phyloP scores from a whole-genome alignment of 37 sponge, comb jelly and placozoan genomes.

The Cliona cf. orientalis region DNA sequence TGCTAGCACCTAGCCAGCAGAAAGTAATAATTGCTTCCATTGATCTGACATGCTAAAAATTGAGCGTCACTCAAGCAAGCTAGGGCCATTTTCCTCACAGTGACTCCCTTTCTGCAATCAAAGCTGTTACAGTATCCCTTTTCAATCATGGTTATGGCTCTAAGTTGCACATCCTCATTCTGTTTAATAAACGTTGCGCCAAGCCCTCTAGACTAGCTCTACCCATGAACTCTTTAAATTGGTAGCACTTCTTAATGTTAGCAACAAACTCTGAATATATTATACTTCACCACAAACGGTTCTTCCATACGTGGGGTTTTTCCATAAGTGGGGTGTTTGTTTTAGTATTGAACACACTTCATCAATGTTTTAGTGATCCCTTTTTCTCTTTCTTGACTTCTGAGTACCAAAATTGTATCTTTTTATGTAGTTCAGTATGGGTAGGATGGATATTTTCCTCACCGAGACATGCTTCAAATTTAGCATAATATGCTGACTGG shows the following conservation, averaged over 20 bases:
- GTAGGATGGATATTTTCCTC: background rate
- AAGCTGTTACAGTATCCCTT: background rate
- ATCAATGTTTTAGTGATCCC: background rate
- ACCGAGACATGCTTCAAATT: background rate
- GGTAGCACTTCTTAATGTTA: background rate
- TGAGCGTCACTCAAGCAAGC: background rate
- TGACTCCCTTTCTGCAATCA: background rate
- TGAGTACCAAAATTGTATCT: background rate
- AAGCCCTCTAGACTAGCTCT: background rate
- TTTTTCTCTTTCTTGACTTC: background rate
- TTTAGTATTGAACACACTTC: background rate
- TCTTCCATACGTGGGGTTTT: background rate
- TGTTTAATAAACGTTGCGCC: background rate
- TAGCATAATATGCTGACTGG: background rate
- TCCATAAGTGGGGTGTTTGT: background rate
- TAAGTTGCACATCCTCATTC: background rate
- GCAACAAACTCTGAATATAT: background rate
- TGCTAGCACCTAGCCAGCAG: background rate
- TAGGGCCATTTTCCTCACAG: background rate
- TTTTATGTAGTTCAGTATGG: background rate
- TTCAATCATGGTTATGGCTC: background rate
- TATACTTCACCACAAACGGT: background rate
- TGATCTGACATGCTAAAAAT: background rate
- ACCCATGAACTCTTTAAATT: background rate
- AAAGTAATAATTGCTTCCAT: background rate